Evolutionary conservation across 2,113 vertebrate species (phyloP), one percentile per base, ranked within the genome.

Genomic region (Otis tarda): DNA sequence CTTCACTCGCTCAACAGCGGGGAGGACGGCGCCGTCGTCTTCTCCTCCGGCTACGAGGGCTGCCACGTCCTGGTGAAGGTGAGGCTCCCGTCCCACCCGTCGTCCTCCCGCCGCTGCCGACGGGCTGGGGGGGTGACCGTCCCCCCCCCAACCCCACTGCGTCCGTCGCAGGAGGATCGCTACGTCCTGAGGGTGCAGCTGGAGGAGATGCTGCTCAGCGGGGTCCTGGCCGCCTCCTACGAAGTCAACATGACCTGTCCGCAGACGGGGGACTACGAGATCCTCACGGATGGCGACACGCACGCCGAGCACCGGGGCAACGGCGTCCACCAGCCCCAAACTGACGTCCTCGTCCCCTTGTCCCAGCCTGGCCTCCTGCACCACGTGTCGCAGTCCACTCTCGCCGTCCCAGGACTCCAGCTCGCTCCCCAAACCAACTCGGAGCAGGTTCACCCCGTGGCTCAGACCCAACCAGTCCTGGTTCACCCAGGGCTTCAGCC

Each of bases 51-150:
- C 33, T 98, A 97, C 14, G 86, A 82, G 39, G 98, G 97, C 37
- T 98, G 97, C 71, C 98, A 96, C 0, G 94, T 98, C 50, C 82
- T 96, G 74, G 37, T 94, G 41, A 97, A 98, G 97, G 98, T 97
- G 94, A 95, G 12, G 7, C 1, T 9, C 6, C 18, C 0, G 0
- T 24, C 60, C 60, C 35, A 7, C 10, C 21, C 0, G 0, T 43
- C 0, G 2, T 7, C 19, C 41, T 43, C 6, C 17, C 13, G 10
- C 55, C 5, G 3, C 7, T 2, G 8, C 35, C 1, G 0, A 24
- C 0, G 1, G 45, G 50, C 43, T 8, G 10, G 70, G 79, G 10
- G 70, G 80, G 52, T 47, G 43, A 64, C n/a, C 2, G 11, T 43
- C 63, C 55, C n/a, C 35, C 2, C 3, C 1, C 39, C 39, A 39